Evolutionary conservation across 92 coral and sea anemone genomes (phyloP).

Genomic region (Siderastrea radians): DNA sequence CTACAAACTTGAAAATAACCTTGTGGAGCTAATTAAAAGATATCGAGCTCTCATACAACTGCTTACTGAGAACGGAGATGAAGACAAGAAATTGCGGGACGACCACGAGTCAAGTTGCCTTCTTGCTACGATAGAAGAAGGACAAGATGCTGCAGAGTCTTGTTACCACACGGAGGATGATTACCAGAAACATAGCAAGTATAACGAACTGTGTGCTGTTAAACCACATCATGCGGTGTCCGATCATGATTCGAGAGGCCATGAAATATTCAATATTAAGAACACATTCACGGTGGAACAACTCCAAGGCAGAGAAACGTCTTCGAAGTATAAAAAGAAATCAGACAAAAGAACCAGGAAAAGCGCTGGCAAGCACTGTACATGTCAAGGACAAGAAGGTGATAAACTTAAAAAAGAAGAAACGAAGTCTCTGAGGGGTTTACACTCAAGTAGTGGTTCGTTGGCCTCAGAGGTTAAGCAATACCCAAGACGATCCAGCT

Average conservation of each 20-base stretch:
- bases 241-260: not conserved
- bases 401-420: not conserved
- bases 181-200: not conserved
- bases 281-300: not conserved
- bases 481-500: not conserved
- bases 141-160: not conserved
- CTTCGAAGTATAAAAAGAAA: not conserved
- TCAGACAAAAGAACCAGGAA: not conserved
- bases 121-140: conserved; percentile 6
- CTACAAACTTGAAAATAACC: not conserved
- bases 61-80: not conserved
- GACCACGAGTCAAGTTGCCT: not conserved
- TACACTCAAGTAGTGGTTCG: not conserved
- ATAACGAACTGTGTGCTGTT: not conserved
- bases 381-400: not conserved
- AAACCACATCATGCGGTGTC: not conserved
- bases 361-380: not conserved
- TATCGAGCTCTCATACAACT: conserved; percentile 1
- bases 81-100: not conserved
- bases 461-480: not conserved
- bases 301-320: not conserved
- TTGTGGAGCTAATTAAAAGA: not conserved
- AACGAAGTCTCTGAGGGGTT: not conserved
- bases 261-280: not conserved
- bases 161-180: not conserved